A percentile compares a stretch with the other conserved stretches of the same genome.
Evolutionary conservation across 2,888 invertebrate species (phyloP).

Genomic region (Drosophila quinaria): DNA sequence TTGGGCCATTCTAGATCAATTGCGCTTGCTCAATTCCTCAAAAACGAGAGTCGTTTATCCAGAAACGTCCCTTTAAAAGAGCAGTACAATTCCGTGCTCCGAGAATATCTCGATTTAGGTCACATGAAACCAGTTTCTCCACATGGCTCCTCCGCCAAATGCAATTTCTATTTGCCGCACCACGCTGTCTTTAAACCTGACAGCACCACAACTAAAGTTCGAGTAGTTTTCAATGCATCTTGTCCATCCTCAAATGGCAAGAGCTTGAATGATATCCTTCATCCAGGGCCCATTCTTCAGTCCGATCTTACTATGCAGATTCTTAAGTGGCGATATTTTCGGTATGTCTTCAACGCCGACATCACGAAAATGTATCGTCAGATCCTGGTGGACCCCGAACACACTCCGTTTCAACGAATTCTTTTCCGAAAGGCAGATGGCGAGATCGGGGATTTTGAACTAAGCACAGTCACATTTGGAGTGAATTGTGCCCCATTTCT

Average conservation of each 20-base stretch:
- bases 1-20: not conserved
- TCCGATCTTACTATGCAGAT: not conserved
- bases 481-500: no score
- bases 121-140: no score
- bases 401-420: not conserved
- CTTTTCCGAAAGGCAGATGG: not conserved
- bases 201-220: not conserved
- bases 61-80: not conserved
- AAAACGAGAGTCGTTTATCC: not conserved
- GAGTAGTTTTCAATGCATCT: not conserved
- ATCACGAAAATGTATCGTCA: slow-evolving; percentile 8
- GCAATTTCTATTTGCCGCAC: no score
- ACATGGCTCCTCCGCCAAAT: no score
- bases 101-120: no score
- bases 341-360: not conserved
- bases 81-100: not conserved
- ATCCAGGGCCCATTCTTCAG: not conserved
- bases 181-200: not conserved
- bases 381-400: not conserved
- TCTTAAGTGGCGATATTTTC: not conserved
- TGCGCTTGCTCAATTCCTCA: not conserved
- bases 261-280: not conserved
- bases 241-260: not conserved
- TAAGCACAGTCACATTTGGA: not conserved
- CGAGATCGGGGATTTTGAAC: not conserved